A percentile compares a stretch with the other conserved stretches of the same genome.
Evolutionary conservation across 2,113 vertebrate species (phyloP).

Genomic region (Rallus limicola): DNA sequence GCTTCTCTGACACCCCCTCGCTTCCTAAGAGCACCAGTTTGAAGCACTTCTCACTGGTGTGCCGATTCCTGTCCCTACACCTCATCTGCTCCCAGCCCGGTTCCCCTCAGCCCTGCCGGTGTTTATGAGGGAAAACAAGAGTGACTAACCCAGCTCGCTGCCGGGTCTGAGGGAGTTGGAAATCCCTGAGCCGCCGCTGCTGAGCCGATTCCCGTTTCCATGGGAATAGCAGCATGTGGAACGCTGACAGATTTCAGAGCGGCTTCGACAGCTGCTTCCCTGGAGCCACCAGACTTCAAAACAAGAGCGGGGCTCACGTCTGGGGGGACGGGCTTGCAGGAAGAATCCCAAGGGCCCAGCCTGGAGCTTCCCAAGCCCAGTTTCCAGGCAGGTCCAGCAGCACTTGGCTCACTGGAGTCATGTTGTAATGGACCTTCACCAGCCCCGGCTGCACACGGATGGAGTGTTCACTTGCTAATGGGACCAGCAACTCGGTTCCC

Average conservation of each 20-base stretch:
- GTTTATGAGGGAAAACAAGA: not conserved
- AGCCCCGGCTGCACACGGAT: fast-evolving
- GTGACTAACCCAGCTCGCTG: not conserved
- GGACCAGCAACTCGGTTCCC: not conserved
- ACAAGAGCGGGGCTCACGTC: not conserved
- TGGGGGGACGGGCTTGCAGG: not conserved
- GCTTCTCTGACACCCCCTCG: not conserved
- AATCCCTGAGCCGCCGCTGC: not conserved
- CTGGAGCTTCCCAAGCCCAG: not conserved
- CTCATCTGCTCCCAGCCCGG: fast-evolving
- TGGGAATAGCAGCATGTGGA: not conserved
- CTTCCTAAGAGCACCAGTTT: not conserved
- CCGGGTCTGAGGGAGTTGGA: not conserved
- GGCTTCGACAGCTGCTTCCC: not conserved
- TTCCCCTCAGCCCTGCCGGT: not conserved
- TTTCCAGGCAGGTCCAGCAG: not conserved
- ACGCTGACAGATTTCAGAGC: not conserved
- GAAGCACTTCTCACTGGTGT: not conserved
- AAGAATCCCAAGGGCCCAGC: not conserved
- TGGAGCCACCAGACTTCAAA: not conserved
- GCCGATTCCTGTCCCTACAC: fast-evolving
- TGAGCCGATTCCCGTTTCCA: not conserved
- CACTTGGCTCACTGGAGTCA: fast-evolving
- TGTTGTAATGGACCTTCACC: not conserved
- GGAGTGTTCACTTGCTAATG: not conserved